A percentile compares a stretch with the other conserved stretches of the same genome.
phyloP scores from a whole-genome alignment of 2,113 vertebrate species.

The Dasyprocta punctata region DNA sequence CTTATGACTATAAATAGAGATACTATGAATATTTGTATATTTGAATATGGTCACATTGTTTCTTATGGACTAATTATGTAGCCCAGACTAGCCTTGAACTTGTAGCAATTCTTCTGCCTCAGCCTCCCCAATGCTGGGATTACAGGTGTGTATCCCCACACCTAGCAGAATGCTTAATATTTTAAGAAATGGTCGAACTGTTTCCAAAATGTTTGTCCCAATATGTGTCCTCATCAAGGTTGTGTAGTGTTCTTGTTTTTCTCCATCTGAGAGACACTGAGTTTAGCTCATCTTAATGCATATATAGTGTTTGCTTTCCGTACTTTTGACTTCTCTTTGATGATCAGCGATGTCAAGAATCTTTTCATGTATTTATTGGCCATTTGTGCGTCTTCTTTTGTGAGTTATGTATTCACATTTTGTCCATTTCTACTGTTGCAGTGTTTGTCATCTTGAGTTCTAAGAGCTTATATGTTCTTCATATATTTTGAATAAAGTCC shows the following conservation, averaged over 20 bases:
- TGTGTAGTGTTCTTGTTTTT: too few species aligned
- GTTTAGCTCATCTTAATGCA: background rate
- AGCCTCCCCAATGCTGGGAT: background rate
- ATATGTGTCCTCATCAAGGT: background rate
- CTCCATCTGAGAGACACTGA: background rate
- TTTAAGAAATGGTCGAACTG: background rate
- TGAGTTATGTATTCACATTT: background rate
- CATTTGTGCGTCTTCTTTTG: background rate
- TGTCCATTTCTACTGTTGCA: background rate
- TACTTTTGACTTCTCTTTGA: background rate
- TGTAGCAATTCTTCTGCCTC: background rate
- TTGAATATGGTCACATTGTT: too few species aligned
- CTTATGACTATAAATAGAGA: background rate
- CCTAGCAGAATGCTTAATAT: background rate
- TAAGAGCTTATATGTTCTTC: background rate
- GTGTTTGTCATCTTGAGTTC: background rate
- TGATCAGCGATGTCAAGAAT: background rate
- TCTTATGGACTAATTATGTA: background rate
- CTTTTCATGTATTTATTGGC: background rate
- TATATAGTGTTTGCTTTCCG: background rate
- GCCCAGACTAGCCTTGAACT: background rate
- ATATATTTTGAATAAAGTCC: background rate
- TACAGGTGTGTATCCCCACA: background rate
- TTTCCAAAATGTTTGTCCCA: background rate
- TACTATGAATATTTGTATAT: background rate